Conservation (phyloP, 2,797 vertebrate species). For the Alfaro cultratus region DNA sequence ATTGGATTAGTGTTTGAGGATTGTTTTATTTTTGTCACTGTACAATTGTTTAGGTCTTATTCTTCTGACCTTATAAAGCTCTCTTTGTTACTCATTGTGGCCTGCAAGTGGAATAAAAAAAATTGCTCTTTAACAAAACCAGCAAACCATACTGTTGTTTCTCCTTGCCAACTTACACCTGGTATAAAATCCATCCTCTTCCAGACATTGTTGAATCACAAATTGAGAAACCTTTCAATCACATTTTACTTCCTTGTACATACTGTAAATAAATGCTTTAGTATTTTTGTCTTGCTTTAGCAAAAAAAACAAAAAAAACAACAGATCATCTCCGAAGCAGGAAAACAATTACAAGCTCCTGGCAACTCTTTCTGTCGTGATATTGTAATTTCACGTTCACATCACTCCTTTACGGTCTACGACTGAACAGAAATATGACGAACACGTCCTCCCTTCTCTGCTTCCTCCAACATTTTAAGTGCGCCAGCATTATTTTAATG, state of each 20-base stretch:
- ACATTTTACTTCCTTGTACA: background rate
- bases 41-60: no score
- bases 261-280: background rate
- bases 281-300: conserved; percentile 14
- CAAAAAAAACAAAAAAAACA: conserved; percentile 1
- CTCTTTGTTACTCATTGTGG: no score
- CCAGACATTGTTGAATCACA: background rate
- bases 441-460: conserved; percentile 6
- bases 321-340: conserved; percentile 34
- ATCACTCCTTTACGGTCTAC: conserved; percentile 41
- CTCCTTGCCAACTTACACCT: background rate
- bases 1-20: background rate
- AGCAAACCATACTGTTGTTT: background rate
- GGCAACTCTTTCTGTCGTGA: conserved; percentile 28
- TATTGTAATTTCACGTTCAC: conserved; percentile 45
- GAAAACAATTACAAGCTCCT: conserved; percentile 35
- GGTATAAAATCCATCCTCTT: background rate
- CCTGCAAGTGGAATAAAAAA: background rate
- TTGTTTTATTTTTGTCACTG: background rate
- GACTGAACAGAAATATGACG: conserved; percentile 52
- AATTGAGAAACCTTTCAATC: background rate
- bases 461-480: conserved; percentile 45
- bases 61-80: no score
- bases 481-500: conserved; percentile 71
- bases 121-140: background rate